These are phyloP conservation scores for Cyprinodon tularosa DNA, from an alignment of 2,113 vertebrate species.

Conservation along the genomic window DNA sequence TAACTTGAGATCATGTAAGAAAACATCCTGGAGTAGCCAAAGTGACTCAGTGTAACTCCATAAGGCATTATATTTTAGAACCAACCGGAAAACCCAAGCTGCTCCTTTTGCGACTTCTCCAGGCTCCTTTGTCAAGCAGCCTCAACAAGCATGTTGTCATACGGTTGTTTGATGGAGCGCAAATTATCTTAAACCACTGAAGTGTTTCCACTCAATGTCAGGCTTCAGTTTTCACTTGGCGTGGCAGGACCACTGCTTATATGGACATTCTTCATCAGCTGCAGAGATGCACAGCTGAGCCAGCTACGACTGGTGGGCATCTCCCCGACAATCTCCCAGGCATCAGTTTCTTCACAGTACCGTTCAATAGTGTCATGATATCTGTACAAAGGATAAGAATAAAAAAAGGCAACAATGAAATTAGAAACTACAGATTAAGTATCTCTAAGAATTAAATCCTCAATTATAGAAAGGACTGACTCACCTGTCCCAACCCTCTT, in stretches of 20 bases:
- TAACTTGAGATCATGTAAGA: conserved; percentile 12
- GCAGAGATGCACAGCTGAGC: conserved; percentile 83
- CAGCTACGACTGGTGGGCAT: conserved; percentile 85
- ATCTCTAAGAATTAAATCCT: too few relatives aligned
- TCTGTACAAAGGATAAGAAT: conserved; percentile 51
- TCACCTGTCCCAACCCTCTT: conserved; percentile 84
- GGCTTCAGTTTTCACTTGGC: conserved; percentile 60
- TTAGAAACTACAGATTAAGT: background rate
- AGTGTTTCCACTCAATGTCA: background rate
- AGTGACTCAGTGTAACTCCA: conserved; percentile 5
- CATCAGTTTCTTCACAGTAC: conserved; percentile 79
- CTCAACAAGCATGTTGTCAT: conserved; percentile 19
- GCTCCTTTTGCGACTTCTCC: background rate
- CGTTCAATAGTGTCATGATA: conserved; percentile 85
- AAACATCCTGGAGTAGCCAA: background rate
- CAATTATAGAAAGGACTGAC: background rate
- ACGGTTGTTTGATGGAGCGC: background rate
- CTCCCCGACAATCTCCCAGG: conserved; percentile 83
- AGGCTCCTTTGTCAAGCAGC: conserved; percentile 14
- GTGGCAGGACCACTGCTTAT: conserved; percentile 42
- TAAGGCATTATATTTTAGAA: conserved; percentile 9
- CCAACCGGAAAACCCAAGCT: conserved; percentile 24
- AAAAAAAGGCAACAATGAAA: background rate
- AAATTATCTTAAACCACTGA: background rate
- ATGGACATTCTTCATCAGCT: conserved; percentile 76